Conservation (phyloP, 2,113 vertebrate species). For the Chaetura pelagica region DNA sequence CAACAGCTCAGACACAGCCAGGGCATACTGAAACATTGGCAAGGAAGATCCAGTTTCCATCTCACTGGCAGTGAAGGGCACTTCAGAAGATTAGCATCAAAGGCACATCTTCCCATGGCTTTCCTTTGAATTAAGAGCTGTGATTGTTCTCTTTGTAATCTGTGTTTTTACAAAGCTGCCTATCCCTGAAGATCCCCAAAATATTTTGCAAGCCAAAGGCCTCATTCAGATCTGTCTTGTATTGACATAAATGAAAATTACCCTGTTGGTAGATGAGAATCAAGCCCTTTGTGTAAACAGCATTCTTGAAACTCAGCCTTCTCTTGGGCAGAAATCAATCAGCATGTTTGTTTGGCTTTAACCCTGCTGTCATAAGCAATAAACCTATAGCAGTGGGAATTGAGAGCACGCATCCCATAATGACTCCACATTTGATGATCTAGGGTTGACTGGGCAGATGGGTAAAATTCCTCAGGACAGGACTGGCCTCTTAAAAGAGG, state of each 20-base stretch:
- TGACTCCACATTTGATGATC: neutral
- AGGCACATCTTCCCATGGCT: neutral
- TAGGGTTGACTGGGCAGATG: neutral
- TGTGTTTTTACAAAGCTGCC: slow-evolving; percentile 13
- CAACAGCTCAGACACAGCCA: neutral
- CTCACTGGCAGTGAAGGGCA: neutral
- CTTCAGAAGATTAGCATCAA: slow-evolving; percentile 21
- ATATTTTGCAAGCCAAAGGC: slow-evolving; percentile 6
- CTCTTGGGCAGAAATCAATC: slow-evolving; percentile 57
- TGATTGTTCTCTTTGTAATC: neutral
- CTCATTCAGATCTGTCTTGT: neutral
- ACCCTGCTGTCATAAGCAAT: slow-evolving; percentile 36
- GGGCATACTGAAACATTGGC: neutral
- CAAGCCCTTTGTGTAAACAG: slow-evolving; percentile 20
- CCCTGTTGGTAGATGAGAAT: slow-evolving; percentile 7
- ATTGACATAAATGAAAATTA: slow-evolving; percentile 25
- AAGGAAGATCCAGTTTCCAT: neutral
- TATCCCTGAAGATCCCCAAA: neutral
- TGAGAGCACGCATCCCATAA: neutral
- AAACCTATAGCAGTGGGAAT: neutral
- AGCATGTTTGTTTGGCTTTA: slow-evolving; percentile 23
- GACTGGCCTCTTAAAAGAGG: neutral
- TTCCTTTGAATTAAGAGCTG: neutral
- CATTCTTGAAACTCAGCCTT: slow-evolving; percentile 48
- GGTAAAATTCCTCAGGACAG: neutral